These are phyloP conservation scores for Atlantisia rogersi DNA, from an alignment of 2,113 vertebrate genomes.

Conservation along the genomic window DNA sequence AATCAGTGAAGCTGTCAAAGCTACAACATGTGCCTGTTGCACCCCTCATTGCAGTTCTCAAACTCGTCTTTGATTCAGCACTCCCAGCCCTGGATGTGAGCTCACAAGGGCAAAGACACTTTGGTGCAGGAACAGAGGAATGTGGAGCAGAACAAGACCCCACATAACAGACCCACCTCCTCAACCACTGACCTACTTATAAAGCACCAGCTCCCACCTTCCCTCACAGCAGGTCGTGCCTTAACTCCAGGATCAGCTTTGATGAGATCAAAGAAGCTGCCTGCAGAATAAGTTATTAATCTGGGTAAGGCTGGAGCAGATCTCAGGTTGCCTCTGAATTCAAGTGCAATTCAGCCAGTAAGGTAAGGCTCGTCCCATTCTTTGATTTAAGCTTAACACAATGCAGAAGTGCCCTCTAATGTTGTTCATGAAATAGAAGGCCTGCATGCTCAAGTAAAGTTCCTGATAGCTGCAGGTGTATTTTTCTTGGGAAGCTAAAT, in stretches of 20 bases:
- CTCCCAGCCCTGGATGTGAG: background rate
- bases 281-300: background rate
- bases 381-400: conserved; percentile 1
- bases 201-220: background rate
- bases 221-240: background rate
- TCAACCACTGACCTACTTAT: fast-evolving
- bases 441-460: conserved; percentile 39
- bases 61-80: background rate
- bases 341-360: background rate
- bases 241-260: background rate
- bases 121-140: background rate
- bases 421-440: conserved; percentile 25
- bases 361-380: conserved; percentile 23
- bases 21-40: background rate
- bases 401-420: conserved; percentile 59
- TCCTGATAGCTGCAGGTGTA: conserved; percentile 77
- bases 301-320: background rate
- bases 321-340: background rate
- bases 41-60: background rate
- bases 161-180: fast-evolving
- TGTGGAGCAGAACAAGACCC: background rate
- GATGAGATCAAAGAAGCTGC: background rate
- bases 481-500: conserved; percentile 81
- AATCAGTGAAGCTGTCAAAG: background rate
- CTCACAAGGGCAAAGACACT: background rate